Evolutionary conservation across 37 sponge, comb jelly and placozoan genomes (phyloP), one percentile per base, ranked within the genome.

Genomic region (Aplysina aerophoba): DNA sequence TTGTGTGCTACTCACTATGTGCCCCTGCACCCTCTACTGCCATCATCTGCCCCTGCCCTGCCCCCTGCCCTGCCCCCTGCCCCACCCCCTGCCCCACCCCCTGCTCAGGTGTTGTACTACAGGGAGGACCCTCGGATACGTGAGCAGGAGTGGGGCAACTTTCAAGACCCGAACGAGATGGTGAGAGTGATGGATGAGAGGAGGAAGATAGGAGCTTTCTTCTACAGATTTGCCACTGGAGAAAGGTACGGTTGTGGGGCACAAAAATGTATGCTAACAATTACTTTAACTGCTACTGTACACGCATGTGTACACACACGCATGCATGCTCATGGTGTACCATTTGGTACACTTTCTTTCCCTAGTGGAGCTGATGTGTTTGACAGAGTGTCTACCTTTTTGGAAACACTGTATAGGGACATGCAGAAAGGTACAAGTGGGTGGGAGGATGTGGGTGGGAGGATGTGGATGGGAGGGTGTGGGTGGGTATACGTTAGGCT

Each of bases 131-230:
- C 95, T 54, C 87, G 95, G 1, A 66, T 95, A 13, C 36, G 95
- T 20, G 95, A 95, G 59, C 95, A 95, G 59, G 95, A 95, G 59
- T 95, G 95, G 95, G 95, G 95, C 19, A 95, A 95, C 65, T 92
- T 87, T 36, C 95, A 95, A 62, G 83, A 87, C 63, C 93, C 95
- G 0, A 30, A 39, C 11, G 30, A 84, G 31, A 75, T 95, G 85
- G 60, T 41, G 0, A 60, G 40, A 15, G 67, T 83, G 22, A 92
- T 89, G 83, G 78, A 54, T 19, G 85, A 95, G 61, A 83, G 95
- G 44, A 86, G 95, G 41, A 84, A 81, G 40, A 82, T 92, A 59
- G 95, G 95, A 0, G 73, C 95, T 21, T 95, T 95, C 73, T 95
- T 77, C 73, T 95, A 87, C 66, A 61, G 95, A 38, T 95, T 95